Evolutionary conservation across 2,113 vertebrate genomes (phyloP).

Genomic region (Melanerpes aurifrons): DNA sequence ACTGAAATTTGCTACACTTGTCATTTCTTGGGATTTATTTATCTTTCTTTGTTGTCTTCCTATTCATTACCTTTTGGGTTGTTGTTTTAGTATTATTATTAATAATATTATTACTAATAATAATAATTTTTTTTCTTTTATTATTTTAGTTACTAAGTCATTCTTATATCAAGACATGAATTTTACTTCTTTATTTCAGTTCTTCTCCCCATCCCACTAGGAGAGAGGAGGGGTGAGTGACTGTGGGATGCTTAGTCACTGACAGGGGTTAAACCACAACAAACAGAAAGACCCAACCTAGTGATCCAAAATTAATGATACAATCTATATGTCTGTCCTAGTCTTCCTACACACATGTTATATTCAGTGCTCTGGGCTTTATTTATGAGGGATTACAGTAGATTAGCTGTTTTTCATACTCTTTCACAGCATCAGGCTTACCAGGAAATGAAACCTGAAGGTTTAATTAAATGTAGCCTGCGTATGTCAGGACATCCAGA

Average conservation of each 20-base stretch:
- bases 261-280: background rate
- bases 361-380: fast-evolving
- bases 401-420: background rate
- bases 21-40: background rate
- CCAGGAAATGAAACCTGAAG: background rate
- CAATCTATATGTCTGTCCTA: background rate
- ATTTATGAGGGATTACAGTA: background rate
- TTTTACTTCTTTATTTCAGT: background rate
- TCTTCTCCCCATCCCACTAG: background rate
- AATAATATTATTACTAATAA: no score
- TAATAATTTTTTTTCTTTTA: no score
- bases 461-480: background rate
- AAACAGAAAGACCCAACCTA: background rate
- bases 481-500: background rate
- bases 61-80: no score
- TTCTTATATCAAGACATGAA: background rate
- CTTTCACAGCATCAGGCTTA: background rate
- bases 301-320: background rate
- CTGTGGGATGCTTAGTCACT: background rate
- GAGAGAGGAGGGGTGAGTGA: background rate
- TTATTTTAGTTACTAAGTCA: background rate
- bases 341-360: fast-evolving
- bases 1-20: background rate
- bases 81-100: background rate
- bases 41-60: background rate